These are phyloP conservation scores for Tauraco erythrolophus DNA, from an alignment of 2,113 vertebrate genomes.

Conservation along the genomic window DNA sequence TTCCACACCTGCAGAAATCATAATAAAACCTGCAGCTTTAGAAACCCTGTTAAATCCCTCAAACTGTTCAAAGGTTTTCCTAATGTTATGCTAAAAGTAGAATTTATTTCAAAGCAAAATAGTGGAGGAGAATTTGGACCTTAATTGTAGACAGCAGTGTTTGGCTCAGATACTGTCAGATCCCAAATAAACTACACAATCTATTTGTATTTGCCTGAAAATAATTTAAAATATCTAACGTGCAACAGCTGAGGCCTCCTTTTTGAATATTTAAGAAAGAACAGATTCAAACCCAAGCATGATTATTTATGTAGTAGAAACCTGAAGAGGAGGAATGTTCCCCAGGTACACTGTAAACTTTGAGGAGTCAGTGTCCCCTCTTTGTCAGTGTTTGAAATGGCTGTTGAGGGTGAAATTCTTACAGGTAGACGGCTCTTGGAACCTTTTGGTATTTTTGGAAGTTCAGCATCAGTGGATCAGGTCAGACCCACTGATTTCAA, in stretches of 20 bases:
- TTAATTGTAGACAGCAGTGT: background rate
- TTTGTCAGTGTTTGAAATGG: background rate
- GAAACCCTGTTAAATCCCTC: background rate
- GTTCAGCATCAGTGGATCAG: background rate
- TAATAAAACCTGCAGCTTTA: background rate
- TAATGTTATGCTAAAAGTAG: background rate
- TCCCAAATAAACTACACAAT: background rate
- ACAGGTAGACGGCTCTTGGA: background rate
- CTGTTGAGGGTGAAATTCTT: background rate
- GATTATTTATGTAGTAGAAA: background rate
- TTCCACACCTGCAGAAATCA: slow-evolving; percentile 48
- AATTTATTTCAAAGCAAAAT: background rate
- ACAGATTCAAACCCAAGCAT: background rate
- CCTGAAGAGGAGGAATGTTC: background rate
- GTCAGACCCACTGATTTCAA: background rate
- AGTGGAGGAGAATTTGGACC: background rate
- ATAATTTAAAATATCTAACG: background rate
- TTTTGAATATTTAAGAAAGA: background rate
- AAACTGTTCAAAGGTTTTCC: slow-evolving; percentile 3
- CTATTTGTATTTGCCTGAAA: background rate
- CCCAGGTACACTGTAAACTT: background rate
- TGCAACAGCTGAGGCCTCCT: background rate
- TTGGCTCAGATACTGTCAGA: background rate
- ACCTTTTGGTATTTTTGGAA: background rate
- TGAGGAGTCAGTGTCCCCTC: background rate